Base-by-base conservation (phyloP, 2,888 invertebrate genomes). In the Rotaria socialis region DNA sequence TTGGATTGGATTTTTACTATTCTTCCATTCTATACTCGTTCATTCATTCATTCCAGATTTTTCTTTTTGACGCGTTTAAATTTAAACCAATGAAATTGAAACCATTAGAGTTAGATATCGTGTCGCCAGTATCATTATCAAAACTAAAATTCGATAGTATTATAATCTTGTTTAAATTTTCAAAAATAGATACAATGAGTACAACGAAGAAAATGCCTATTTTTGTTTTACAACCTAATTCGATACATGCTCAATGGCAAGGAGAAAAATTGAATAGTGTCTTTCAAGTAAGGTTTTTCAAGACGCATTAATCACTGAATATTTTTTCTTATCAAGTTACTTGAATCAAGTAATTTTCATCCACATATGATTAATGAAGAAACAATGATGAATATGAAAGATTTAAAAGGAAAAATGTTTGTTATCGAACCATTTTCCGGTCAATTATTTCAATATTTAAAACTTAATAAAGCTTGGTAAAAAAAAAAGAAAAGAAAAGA, bases 281-380 rank as follows among this genome's bases (percentile, higher is more conserved):
- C 2, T 80, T 47, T 80, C 80, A 80, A 80, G 80, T 80, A 47
- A 47, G 43, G n/a, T 8, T 47, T 14, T n/a, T 11, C 8, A 22
- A 47, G 8, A 35, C 0, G 22, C 19, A 55, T 4, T 19, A 75
- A 24, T 43, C 2, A 5, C 0, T 24, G 8, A 47, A 10, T 74
- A 6, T 41, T 5, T 41, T 41, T 24, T 35, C 11, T 80, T 43
- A 47, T 80, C 35, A 24, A 80, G 80, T n/a, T 80, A 47, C 47
- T 80, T 43, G 80, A 80, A 80, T 47, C 43, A n/a, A 47, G 80
- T 80, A 80, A 80, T 47, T 80, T 80, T 24, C 47, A 80, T 47
- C 80, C 80, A 47, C 47, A 80, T 43, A 80, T 80, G 80, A 47
- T 80, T 47, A n/a, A 80, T n/a, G 80, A 80, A 80, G 47, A 80